Evolutionary conservation across 2,888 invertebrate genomes (phyloP), one percentile per base, ranked within the genome.

Genomic region (Eupeodes latifasciatus): DNA sequence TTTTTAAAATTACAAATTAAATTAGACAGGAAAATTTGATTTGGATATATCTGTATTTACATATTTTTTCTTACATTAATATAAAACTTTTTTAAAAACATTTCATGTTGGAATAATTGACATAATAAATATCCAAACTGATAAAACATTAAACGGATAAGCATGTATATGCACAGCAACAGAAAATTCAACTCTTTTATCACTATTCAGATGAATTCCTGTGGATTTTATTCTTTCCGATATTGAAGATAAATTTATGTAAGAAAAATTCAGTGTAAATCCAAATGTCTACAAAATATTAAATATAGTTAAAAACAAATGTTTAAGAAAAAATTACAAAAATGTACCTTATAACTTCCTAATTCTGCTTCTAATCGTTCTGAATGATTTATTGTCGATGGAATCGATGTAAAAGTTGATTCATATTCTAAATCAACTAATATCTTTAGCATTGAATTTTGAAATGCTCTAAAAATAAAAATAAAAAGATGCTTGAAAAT

Each of bases 81-180:
- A n/a, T 10, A 44, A 14, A 34, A 53, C 5, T 53, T 36, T 5
- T 27, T 5, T 6, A 12, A 16, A 36, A 36, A 11, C 14, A 11
- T 10, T n/a, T 61, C 79, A 81, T 44, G 89, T 55, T 10, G 95
- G 95, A 40, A 95, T 94, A 27, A 97, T 94, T 34, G 96, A 95
- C 16, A 96, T 96, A 47, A 98, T 94, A 91, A 97, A 98, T 78
- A 98, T 94, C 97, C 98, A 98, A 6, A 98, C 95, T 57, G 97
- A 96, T 53, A 98, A 93, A 9, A 98, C 96, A 91, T 96, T 95
- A 92, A 96, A 97, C 51, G 97, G 96, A 94, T 98, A 98, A 0
- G 96, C 94, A 91, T 96, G 96, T 83, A 98, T 94, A 91, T 97
- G 96, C 3, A 98, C 97, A 0, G 97, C 97, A 36, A 98, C 93